Base-by-base conservation (phyloP, 2,888 invertebrate species). In the Hipparchia semele region DNA sequence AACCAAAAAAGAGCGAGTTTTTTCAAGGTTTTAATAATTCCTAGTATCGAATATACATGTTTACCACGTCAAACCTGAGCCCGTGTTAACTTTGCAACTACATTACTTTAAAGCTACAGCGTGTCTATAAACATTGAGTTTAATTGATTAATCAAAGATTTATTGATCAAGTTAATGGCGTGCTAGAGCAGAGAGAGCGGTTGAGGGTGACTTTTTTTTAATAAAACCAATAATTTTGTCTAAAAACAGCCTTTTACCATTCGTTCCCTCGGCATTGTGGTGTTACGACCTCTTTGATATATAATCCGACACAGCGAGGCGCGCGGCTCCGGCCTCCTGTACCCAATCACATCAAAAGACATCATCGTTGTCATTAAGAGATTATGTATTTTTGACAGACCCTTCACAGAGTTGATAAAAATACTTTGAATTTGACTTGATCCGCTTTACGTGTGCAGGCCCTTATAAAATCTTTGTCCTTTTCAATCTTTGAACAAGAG, bases 331-430 rank as follows among this genome's bases (percentile, higher is more conserved):
- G 49, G 8, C 62, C 33, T 6, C 10, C 10, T 23, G 13, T 23
- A 2, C 49, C 46, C 33, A 65, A 2, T 65, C 65, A 65, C 65
- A 12, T 65, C 65, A 65, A 65, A 65, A 33, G 65, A 53, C 53
- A 65, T 65, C 65, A 65, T 49, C 65, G 53, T 13, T 65, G 53
- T 65, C 65, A 65, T 65, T 65, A 65, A 65, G 53, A 65, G 65
- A 65, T 65, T 53, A 53, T 33, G 53, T 53, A 51, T 65, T 65
- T 65, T 65, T 53, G 65, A 65, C 65, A 65, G 65, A 51, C 65
- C 65, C 33, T 65, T 33, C 9, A 53, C 33, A 9, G 10, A 4
- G 64, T 51, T 12, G 65, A 65, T 53, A 33, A 23, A 64, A 64
- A 23, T 53, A 53, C 65, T 65, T 12, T 33, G 51, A n/a, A 58